A percentile compares a stretch with the other conserved stretches of the same genome.
Evolutionary conservation across 2,888 invertebrate species (phyloP).

Genomic region (Acronicta psi): DNA sequence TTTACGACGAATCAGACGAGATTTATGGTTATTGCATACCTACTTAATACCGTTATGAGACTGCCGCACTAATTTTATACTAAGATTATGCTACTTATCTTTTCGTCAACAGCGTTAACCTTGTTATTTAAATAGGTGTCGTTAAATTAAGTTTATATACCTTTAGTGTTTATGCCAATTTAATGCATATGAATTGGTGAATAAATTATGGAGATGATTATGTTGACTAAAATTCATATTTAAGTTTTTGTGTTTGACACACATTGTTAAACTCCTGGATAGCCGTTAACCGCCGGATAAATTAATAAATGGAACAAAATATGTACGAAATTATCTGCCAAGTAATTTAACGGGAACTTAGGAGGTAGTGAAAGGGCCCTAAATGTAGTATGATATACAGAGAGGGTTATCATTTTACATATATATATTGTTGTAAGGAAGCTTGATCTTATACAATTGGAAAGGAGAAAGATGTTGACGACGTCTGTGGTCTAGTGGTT

Average conservation of each 20-base stretch:
- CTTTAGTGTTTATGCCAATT: constrained; percentile 7
- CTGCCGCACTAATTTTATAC: constrained; percentile 41
- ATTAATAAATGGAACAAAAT: too few species aligned
- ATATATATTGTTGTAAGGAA: too few species aligned
- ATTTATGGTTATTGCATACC: constrained; percentile 53
- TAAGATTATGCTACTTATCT: constrained; percentile 30
- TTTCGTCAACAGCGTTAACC: constrained; percentile 18
- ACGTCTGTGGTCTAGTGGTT: too few species aligned
- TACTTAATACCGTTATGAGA: constrained; percentile 36
- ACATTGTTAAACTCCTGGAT: too few species aligned
- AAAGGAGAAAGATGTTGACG: too few species aligned
- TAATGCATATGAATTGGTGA: constrained; percentile 2
- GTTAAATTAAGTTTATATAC: constrained; percentile 19
- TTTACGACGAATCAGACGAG: constrained; percentile 53
- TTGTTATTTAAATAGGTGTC: constrained; percentile 26
- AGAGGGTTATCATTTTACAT: too few species aligned
- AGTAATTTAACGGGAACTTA: too few species aligned
- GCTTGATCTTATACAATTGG: too few species aligned
- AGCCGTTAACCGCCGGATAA: too few species aligned
- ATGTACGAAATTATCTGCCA: too few species aligned
- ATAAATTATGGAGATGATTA: not conserved
- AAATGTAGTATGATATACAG: too few species aligned
- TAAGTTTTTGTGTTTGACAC: not conserved
- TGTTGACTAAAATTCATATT: not conserved
- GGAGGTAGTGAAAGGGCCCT: too few species aligned